phyloP scores from a whole-genome alignment of 2,888 invertebrate species.

The Cheiracanthium punctorium region DNA sequence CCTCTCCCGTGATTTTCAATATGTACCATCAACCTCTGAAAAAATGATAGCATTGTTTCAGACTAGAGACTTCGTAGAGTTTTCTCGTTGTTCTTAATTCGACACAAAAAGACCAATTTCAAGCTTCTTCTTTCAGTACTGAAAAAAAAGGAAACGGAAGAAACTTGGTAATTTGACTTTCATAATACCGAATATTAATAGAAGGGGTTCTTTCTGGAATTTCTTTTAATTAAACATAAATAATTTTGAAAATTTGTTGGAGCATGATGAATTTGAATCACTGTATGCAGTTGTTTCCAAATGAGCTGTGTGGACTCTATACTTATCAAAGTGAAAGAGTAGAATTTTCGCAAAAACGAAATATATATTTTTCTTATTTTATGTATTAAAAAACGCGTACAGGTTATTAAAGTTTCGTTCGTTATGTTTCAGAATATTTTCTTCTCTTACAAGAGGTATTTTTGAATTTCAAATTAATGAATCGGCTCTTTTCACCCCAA shows the following conservation, averaged over 20 bases:
- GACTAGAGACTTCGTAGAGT: conserved; percentile 9
- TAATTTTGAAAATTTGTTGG: background rate
- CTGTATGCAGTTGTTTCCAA: background rate
- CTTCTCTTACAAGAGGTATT: background rate
- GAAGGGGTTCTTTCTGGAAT: background rate
- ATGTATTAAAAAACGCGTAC: background rate
- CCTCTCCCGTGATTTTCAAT: conserved; percentile 51
- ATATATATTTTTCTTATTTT: background rate
- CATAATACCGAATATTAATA: background rate
- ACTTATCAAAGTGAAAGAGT: background rate
- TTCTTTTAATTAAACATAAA: conserved; percentile 2
- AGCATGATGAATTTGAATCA: background rate
- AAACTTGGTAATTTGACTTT: background rate
- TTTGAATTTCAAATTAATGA: conserved; percentile 1
- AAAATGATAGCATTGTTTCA: conserved; percentile 54
- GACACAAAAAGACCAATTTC: background rate
- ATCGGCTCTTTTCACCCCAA: background rate
- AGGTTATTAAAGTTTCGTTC: background rate
- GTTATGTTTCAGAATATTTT: background rate
- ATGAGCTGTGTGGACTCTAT: background rate
- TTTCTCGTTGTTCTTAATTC: background rate
- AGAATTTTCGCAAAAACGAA: background rate
- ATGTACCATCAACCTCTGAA: conserved; percentile 41
- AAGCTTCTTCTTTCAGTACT: background rate
- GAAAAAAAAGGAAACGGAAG: background rate